Percentiles rank a stretch among this genome's conserved stretches.
Evolutionary conservation across 2,888 invertebrate species (phyloP).

Genomic region (Drosophila algonquin): DNA sequence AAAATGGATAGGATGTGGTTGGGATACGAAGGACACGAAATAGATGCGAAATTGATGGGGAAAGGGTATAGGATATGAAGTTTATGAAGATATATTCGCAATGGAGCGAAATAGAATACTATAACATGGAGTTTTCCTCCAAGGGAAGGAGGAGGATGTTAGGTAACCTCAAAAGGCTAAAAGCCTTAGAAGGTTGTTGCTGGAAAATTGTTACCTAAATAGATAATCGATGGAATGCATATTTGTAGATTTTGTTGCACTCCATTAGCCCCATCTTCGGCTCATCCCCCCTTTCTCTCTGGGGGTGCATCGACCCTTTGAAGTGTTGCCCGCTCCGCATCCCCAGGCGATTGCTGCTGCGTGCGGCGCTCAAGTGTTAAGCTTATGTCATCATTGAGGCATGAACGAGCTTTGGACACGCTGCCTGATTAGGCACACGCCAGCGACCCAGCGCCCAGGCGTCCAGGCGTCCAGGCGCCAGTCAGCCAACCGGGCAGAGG

Average conservation of each 20-base stretch:
- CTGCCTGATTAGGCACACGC: slow-evolving; percentile 64
- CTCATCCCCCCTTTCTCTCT: neutral
- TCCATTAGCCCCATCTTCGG: neutral
- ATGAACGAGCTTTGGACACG: slow-evolving; percentile 70
- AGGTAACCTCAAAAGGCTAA: too few species aligned
- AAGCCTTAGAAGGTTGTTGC: too few species aligned
- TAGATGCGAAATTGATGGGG: neutral
- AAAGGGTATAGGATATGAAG: too few species aligned
- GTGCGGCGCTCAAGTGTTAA: slow-evolving; percentile 68
- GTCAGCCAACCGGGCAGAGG: too few species aligned
- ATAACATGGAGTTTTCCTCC: too few species aligned
- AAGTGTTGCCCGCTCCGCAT: neutral
- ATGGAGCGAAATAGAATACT: too few species aligned
- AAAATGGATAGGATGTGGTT: slow-evolving; percentile 6
- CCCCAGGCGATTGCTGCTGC: slow-evolving; percentile 15
- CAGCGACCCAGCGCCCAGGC: slow-evolving; percentile 1
- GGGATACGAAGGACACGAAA: neutral
- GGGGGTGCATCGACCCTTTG: neutral
- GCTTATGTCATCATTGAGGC: slow-evolving; percentile 72
- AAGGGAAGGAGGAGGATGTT: too few species aligned
- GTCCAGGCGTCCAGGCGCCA: slow-evolving; percentile 4
- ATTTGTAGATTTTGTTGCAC: neutral
- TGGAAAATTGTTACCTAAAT: neutral
- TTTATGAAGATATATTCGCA: too few species aligned
- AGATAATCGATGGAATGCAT: neutral